Percentiles rank a stretch among this genome's conserved stretches.
These are phyloP conservation scores for Micromussa lordhowensis DNA, from an alignment of 92 coral and sea anemone species.

Conservation along the genomic window DNA sequence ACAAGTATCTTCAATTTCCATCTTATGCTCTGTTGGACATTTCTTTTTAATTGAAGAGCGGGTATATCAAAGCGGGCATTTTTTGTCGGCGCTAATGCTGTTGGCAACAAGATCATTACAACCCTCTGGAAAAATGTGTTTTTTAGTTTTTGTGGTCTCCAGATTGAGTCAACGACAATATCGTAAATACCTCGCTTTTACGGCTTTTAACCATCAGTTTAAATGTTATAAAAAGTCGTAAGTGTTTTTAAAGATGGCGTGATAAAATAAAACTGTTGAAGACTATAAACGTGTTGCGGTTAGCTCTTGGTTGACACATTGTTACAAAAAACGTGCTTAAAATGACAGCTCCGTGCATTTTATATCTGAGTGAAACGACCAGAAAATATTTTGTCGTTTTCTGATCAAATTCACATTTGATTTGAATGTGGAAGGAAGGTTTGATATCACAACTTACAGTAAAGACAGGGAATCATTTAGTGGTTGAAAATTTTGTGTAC, in stretches of 20 bases:
- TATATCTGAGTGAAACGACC: neutral
- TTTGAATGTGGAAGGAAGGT: neutral
- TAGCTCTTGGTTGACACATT: neutral
- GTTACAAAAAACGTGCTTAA: neutral
- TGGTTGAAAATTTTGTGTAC: neutral
- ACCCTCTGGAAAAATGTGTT: neutral
- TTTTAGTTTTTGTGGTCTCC: neutral
- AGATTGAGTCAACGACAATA: neutral
- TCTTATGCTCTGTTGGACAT: neutral
- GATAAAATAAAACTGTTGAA: neutral
- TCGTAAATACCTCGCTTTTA: neutral
- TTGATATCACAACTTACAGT: neutral
- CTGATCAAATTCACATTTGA: neutral
- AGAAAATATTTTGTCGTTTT: neutral
- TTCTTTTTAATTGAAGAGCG: neutral
- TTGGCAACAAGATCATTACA: neutral
- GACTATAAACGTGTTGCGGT: slow-evolving; percentile 13
- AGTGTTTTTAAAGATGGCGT: neutral
- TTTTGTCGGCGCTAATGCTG: neutral
- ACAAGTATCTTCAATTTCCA: neutral
- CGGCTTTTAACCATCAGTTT: neutral
- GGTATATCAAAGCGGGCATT: slow-evolving; percentile 3
- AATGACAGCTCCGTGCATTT: neutral
- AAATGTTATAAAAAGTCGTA: neutral
- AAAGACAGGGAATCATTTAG: neutral